Evolutionary conservation across 1,140 invertebrate genomes (phyloP), one percentile per base, ranked within the genome.

Genomic region (Odontomachus brunneus): DNA sequence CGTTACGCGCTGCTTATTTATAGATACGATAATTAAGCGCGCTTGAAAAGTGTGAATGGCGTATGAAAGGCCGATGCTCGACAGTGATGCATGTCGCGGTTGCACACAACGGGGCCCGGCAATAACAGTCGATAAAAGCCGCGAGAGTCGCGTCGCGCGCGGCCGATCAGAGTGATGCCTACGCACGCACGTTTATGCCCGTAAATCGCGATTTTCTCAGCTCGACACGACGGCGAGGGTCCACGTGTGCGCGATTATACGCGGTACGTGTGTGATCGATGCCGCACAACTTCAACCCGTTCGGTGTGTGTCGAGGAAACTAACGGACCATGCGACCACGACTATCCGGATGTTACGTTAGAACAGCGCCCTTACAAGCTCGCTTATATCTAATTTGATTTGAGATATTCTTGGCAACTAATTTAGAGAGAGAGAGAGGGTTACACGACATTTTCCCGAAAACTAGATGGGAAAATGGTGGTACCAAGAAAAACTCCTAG

Each of bases 11-110:
- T 51, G 22, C 17, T 65, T 87, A 87, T 87, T 87, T 87, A 87
- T 87, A 87, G 85, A 38, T 26, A 73, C 66, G 72, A 87, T 87
- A 87, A 87, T 87, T 86, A 87, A 86, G 72, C 53, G 60, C 55
- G 76, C 80, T 87, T 87, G 71, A 86, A 76, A 76, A 62, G 57
- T 48, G 51, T 87, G 85, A 87, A 87, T 87, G 66, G 81, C 72
- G 73, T 78, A 72, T 86, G 85, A 87, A 87, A 87, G 84, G 55
- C 51, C 53, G 74, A 78, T 69, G 84, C 9, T 73, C 75, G 84
- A 87, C 84, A 87, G 62, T 72, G 80, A 83, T 87, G 57, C 73
- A 87, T 86, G 69, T 71, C 71, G 67, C 75, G 26, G 38, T 44
- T n/a, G n/a, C n/a, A 84, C 59, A 76, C 78, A 82, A 73, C 44